Evolutionary conservation across 2,113 vertebrate species (phyloP).

Genomic region (Addax nasomaculatus): DNA sequence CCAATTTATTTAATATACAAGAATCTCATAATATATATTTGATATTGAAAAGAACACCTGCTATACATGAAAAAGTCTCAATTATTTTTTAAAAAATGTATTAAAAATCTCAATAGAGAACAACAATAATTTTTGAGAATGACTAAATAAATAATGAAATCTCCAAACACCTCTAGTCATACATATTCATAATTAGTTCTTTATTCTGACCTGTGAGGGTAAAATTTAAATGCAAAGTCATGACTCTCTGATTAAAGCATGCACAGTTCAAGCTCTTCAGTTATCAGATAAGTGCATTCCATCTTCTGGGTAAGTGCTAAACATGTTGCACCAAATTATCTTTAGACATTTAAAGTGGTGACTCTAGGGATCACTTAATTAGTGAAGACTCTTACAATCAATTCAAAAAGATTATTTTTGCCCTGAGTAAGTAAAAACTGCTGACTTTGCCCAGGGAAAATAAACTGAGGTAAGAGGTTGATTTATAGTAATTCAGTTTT

Average conservation of each 20-base stretch:
- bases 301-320: not conserved
- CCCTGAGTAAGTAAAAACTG: not conserved
- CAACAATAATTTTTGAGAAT: not conserved
- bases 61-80: not conserved
- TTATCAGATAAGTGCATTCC: not conserved
- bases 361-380: conserved; percentile 4
- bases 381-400: not conserved
- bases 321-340: not conserved
- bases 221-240: conserved; percentile 30
- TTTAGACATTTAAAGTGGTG: not conserved
- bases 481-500: conserved; percentile 19
- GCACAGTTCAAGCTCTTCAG: not conserved
- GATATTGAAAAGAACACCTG: not conserved
- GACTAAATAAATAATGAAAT: not conserved
- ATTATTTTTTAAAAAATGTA: not conserved
- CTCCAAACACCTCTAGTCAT: not conserved
- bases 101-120: not conserved
- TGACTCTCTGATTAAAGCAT: conserved; percentile 16
- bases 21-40: not conserved
- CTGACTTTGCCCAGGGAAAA: not conserved
- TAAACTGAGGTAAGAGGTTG: not conserved
- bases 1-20: not conserved
- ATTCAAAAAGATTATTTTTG: not conserved
- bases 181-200: not conserved
- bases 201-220: not conserved